phyloP scores from a whole-genome alignment of 2,797 vertebrate species.

The Acipenser transmontanus region DNA sequence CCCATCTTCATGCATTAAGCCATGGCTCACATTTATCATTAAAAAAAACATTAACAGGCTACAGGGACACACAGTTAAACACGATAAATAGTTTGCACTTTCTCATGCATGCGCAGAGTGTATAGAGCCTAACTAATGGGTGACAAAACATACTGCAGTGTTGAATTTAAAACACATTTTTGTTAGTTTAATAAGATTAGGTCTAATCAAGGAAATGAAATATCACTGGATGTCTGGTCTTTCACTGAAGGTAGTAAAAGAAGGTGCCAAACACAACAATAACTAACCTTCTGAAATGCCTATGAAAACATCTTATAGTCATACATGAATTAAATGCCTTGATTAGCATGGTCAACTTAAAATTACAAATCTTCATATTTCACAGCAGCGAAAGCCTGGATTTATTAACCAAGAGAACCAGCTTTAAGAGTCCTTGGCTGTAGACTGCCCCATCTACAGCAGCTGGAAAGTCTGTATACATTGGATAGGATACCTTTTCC shows the following conservation, averaged over 20 bases:
- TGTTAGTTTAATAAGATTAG: not conserved
- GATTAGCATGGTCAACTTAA: slow-evolving; percentile 16
- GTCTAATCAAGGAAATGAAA: not conserved
- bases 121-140: too few species aligned
- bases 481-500: slow-evolving; percentile 53
- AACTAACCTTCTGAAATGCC: slow-evolving; percentile 2
- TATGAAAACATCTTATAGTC: slow-evolving; percentile 5
- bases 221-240: not conserved
- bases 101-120: too few species aligned
- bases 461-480: slow-evolving; percentile 69
- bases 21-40: not conserved
- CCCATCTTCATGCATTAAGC: not conserved
- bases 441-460: slow-evolving; percentile 53
- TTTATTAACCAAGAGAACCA: slow-evolving; percentile 47
- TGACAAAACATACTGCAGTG: not conserved
- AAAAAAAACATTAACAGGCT: too few species aligned
- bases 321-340: not conserved
- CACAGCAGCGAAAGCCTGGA: slow-evolving; percentile 24
- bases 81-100: too few species aligned
- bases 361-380: slow-evolving; percentile 13
- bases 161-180: not conserved
- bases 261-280: slow-evolving; percentile 8
- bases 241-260: not conserved
- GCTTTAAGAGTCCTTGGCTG: slow-evolving; percentile 59
- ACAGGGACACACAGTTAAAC: too few species aligned